Evolutionary conservation across 35 echinoderm and acorn worm species (phyloP), one percentile per base, ranked within the genome.

Genomic region (Amphiura filiformis): DNA sequence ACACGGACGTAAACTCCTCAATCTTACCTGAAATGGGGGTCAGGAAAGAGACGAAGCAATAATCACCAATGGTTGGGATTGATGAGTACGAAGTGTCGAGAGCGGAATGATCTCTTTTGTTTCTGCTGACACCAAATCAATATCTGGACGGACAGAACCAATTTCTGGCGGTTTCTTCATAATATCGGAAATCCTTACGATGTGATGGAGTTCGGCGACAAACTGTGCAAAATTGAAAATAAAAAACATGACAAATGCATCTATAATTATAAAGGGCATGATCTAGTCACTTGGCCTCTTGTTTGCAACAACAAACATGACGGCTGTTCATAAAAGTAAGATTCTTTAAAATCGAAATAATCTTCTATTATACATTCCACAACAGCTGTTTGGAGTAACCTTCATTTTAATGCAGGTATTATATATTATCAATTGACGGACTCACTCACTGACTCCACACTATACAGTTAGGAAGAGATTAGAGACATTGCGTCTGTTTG

Each of bases 1-100:
- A n/a, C n/a, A n/a, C n/a, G n/a, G n/a, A n/a, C n/a, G n/a, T n/a
- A n/a, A n/a, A n/a, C n/a, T n/a, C n/a, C n/a, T n/a, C n/a, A n/a
- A n/a, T n/a, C n/a, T n/a, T 82, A 94, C 92, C 87, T 78, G 31
- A 36, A 94, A 85, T 64, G 92, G 92, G 31, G 92, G 92, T 90
- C 92, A 94, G 83, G 92, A 94, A 56, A 81, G 78, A 22, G 88
- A 94, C 14, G 92, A 94, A 23, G 87, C 83, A 38, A 94, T 35
- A 15, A 94, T 78, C 82, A 90, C 65, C 0, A 94, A 77, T 35
- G 92, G 88, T 34, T 79, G 78, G 20, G 82, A 47, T 78, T 90
- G 86, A 31, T 90, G 42, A 33, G 80, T 32, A 82, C 90, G 92
- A 13, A 94, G 88, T 2, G 32, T 85, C 13, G 56, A 64, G 5